A percentile compares a stretch with the other conserved stretches of the same genome.
Evolutionary conservation across 1,140 invertebrate genomes (phyloP).

Genomic region (Olivierus martensii): DNA sequence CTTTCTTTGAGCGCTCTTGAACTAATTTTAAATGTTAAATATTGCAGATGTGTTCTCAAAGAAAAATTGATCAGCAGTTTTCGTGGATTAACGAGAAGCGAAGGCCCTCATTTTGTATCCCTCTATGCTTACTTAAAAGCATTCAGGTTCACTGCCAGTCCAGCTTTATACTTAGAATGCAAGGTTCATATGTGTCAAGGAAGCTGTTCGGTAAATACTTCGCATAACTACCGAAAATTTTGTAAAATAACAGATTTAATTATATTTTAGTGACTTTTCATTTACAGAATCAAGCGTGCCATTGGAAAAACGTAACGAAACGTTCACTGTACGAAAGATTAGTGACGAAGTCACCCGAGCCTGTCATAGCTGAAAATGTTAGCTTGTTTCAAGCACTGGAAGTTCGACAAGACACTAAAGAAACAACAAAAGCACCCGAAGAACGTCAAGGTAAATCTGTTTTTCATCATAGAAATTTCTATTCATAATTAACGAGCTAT

Average conservation of each 20-base stretch:
- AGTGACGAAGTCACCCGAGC: slow-evolving; percentile 23
- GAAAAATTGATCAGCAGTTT: slow-evolving; percentile 84
- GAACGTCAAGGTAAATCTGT: neutral
- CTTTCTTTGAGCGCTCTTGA: too few relatives aligned
- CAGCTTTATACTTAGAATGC: slow-evolving; percentile 84
- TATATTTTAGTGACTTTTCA: slow-evolving; percentile 1
- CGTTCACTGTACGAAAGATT: slow-evolving; percentile 24
- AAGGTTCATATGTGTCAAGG: slow-evolving; percentile 91
- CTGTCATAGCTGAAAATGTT: slow-evolving; percentile 60
- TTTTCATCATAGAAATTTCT: too few relatives aligned
- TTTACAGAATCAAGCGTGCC: slow-evolving; percentile 72
- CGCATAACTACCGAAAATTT: neutral
- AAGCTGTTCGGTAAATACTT: slow-evolving; percentile 70
- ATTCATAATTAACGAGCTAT: too few relatives aligned
- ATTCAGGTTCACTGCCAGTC: slow-evolving; percentile 76
- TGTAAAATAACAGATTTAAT: neutral
- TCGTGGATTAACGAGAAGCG: slow-evolving; percentile 61
- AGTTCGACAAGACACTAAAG: slow-evolving; percentile 53
- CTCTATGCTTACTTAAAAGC: slow-evolving; percentile 86
- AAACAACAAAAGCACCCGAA: neutral
- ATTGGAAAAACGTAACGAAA: slow-evolving; percentile 52
- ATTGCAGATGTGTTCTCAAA: slow-evolving; percentile 68
- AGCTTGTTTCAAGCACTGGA: slow-evolving; percentile 74
- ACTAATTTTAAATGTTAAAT: too few relatives aligned
- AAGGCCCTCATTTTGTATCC: slow-evolving; percentile 67